Base-by-base conservation (phyloP, 2,797 vertebrate species). In the Chanos chanos region DNA sequence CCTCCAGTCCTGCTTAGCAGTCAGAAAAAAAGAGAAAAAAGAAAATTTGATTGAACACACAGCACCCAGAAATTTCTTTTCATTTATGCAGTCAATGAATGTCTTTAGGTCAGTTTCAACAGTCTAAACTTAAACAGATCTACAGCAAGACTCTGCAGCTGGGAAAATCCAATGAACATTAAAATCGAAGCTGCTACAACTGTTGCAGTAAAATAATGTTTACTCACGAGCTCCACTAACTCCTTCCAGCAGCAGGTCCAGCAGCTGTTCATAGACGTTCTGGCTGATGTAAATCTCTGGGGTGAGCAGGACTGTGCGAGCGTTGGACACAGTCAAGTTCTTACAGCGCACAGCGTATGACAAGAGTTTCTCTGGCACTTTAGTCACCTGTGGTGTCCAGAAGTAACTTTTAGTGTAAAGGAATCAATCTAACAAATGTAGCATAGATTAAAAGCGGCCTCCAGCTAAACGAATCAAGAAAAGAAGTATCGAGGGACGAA, bases 231-330 rank as follows among this genome's bases (percentile, higher is more conserved):
- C 89, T 75, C 91, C 89, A 52, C 79, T 88, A 70, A 95, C 85
- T 0, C 83, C 87, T 69, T 96, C 94, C 71, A 98, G 83, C 82
- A 97, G 84, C 78, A 99, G 85, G 77, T 99, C 96, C 73, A 99
- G 82, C 63, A 99, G 89, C 78, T 99, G 95, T 58, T 97, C 94
- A 0, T 95, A 91, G 61, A 98, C 76, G 1, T 95, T 95, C 82
- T 98, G 95, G 80, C 85, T 92, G 73, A 92, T 71, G 0, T 99
- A 99, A 70, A 99, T 99, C 88, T 99, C 95, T 0, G 97, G 95
- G 1, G 96, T 99, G 51, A 99, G 94, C 12, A 99, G 87, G 21
- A 96, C 92, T 0, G 95, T 99, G 18, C 88, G 84, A 0, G 92
- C 77, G 70, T 99, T 97, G 0, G 94, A 95, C 62, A 98, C 86